Percentiles rank a stretch among this genome's conserved stretches.
These are phyloP conservation scores for Ladona fulva DNA, from an alignment of 1,140 invertebrate species.

Conservation along the genomic window DNA sequence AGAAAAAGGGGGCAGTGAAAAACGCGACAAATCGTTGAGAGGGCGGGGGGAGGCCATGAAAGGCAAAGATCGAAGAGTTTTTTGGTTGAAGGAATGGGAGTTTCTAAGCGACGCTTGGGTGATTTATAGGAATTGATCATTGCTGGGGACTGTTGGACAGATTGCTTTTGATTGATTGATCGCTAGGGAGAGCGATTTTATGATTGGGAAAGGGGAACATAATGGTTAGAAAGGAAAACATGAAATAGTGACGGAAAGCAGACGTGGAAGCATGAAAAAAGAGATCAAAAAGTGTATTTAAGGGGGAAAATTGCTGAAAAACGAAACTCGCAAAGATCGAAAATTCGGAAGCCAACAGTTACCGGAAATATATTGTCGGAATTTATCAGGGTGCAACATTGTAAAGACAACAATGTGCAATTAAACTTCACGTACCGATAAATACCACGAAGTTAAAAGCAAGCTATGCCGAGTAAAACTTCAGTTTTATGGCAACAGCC, in stretches of 20 bases:
- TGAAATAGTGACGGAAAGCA: background rate
- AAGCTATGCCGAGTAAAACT: too few relatives aligned
- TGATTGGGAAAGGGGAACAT: background rate
- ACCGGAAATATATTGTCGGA: too few relatives aligned
- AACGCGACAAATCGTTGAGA: background rate
- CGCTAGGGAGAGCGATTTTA: background rate
- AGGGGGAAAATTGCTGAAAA: background rate
- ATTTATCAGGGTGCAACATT: too few relatives aligned
- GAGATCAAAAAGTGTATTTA: background rate
- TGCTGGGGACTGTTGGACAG: background rate
- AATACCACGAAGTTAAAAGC: too few relatives aligned
- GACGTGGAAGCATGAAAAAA: background rate
- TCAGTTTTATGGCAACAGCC: too few relatives aligned
- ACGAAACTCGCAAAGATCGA: background rate
- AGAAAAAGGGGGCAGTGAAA: background rate
- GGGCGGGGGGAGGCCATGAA: background rate
- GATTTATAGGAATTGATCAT: conserved; percentile 7
- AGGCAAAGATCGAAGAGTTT: background rate
- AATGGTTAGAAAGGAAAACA: background rate
- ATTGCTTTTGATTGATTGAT: conserved; percentile 6
- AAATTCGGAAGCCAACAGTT: background rate
- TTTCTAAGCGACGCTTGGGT: background rate
- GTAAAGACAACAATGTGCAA: too few relatives aligned
- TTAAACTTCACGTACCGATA: too few relatives aligned
- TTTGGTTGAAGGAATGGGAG: background rate